Evolutionary conservation across 2,113 vertebrate species (phyloP).

Genomic region (Seriola quinqueradiata): DNA sequence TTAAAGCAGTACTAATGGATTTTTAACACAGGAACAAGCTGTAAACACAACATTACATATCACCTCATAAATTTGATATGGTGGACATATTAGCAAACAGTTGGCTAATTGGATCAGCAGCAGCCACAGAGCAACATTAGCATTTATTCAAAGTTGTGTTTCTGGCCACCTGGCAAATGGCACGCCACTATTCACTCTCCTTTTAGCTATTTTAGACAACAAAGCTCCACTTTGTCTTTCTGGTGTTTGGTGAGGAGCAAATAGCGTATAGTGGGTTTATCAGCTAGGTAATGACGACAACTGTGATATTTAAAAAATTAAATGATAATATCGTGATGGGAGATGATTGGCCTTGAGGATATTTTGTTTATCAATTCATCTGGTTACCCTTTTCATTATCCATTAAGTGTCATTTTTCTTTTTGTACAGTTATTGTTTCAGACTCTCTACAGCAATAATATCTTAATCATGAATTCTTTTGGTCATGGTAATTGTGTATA

Average conservation of each 20-base stretch:
- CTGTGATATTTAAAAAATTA: no score
- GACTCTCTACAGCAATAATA: no score
- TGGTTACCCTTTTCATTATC: no score
- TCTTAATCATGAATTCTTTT: no score
- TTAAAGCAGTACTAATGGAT: not conserved
- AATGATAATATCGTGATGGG: no score
- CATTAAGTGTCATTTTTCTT: no score
- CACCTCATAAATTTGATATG: not conserved
- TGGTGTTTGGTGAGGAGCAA: not conserved
- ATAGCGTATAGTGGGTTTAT: not conserved
- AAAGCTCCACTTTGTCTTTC: not conserved
- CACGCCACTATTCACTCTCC: not conserved
- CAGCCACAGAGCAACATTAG: not conserved
- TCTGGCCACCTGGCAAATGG: conserved; percentile 1
- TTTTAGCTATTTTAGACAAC: not conserved
- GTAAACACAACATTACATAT: not conserved
- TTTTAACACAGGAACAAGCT: no score
- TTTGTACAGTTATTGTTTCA: no score
- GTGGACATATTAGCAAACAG: not conserved
- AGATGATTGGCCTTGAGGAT: no score
- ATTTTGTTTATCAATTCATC: no score
- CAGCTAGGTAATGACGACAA: no score
- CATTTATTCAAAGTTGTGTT: conserved; percentile 9
- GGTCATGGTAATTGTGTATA: no score
- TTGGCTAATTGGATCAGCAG: conserved; percentile 16